Conservation (phyloP, 53 echinoderm and acorn worm genomes). For the Arbacia lixula region DNA sequence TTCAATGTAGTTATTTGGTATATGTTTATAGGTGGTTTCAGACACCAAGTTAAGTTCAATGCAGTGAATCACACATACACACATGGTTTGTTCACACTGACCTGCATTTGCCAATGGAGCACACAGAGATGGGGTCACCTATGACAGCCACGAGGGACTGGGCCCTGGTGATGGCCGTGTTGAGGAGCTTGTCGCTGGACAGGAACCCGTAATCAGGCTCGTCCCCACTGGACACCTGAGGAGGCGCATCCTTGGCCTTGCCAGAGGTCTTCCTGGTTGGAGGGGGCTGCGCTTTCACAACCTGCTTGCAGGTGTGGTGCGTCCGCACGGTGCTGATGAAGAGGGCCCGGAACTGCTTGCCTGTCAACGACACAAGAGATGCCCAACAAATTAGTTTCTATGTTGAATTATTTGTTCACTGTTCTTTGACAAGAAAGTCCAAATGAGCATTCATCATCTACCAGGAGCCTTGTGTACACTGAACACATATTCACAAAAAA, state of each 20-base stretch:
- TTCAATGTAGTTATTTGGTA: too few species aligned
- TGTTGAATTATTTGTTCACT: too few species aligned
- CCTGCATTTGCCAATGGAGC: constrained; percentile 99
- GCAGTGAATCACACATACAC: too few species aligned
- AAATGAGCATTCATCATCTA: too few species aligned
- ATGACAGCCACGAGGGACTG: constrained; percentile 96
- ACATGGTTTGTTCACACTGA: constrained; percentile 48
- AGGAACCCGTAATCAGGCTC: constrained; percentile 96
- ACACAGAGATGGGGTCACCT: constrained; percentile 92
- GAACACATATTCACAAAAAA: too few species aligned
- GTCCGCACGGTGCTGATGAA: constrained; percentile 99
- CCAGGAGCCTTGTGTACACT: too few species aligned
- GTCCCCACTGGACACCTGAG: constrained; percentile 62
- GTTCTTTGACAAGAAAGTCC: too few species aligned
- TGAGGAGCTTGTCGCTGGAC: constrained; percentile 92
- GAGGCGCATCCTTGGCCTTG: constrained; percentile 25
- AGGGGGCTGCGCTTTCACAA: constrained; percentile 25
- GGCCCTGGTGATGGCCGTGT: constrained; percentile 98
- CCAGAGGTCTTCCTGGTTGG: constrained; percentile 3
- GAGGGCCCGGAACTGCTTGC: constrained; percentile 97
- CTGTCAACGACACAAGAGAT: too few species aligned
- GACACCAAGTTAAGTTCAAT: too few species aligned
- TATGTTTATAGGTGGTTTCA: too few species aligned
- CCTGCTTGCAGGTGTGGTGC: constrained; percentile 86
- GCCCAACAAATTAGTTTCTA: too few species aligned